These are phyloP conservation scores for Nomada goodeniana DNA, from an alignment of 2,888 invertebrate species.

Conservation along the genomic window DNA sequence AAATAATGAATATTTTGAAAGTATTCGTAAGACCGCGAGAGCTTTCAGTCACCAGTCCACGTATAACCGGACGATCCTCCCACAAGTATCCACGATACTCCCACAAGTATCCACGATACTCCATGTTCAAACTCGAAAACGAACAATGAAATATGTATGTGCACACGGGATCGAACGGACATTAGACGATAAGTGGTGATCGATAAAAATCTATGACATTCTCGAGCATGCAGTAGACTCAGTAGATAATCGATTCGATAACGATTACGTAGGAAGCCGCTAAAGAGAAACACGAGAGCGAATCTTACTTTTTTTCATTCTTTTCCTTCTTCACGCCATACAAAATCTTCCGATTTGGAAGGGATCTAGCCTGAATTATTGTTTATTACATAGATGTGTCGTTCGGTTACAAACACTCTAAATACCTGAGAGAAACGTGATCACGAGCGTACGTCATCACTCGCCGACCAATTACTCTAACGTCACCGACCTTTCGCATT, in stretches of 20 bases:
- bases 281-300: slow-evolving; percentile 32
- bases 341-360: slow-evolving; percentile 27
- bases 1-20: too few relatives aligned
- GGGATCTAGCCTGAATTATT: slow-evolving; percentile 42
- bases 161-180: not conserved
- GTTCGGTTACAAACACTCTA: slow-evolving; percentile 66
- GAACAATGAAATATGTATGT: slow-evolving; percentile 13
- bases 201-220: slow-evolving; percentile 49
- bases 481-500: slow-evolving; percentile 5
- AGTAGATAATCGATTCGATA: slow-evolving; percentile 39
- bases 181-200: slow-evolving; percentile 4
- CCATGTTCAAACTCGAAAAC: slow-evolving; percentile 14
- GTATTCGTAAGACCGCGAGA: too few relatives aligned
- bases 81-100: not conserved
- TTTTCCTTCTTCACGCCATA: slow-evolving; percentile 29
- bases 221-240: slow-evolving; percentile 11
- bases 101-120: not conserved
- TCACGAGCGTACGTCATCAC: slow-evolving; percentile 60
- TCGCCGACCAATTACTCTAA: slow-evolving; percentile 43
- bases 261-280: slow-evolving; percentile 41
- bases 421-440: slow-evolving; percentile 72
- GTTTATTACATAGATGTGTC: slow-evolving; percentile 37
- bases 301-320: not conserved
- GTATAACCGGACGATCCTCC: not conserved
- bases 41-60: slow-evolving; percentile 6